phyloP scores from a whole-genome alignment of 2,113 vertebrate genomes.

The Oreochromis tanganicae region DNA sequence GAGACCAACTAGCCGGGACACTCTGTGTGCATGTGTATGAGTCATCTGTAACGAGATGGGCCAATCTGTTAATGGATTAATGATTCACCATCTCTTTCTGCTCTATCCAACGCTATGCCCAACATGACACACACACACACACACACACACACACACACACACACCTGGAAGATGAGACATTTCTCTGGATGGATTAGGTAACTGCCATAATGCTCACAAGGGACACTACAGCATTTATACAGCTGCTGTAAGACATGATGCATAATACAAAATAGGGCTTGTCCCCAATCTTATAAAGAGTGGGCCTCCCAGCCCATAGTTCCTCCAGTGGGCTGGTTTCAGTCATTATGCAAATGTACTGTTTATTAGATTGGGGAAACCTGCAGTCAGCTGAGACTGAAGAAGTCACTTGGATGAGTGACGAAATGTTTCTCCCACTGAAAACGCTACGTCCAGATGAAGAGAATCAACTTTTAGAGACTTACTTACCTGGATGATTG shows the following conservation, averaged over 20 bases:
- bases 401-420: no score
- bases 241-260: constrained; percentile 5
- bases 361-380: no score
- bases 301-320: no score
- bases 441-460: no score
- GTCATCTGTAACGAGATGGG: constrained; percentile 62
- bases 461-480: no score
- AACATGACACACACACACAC: constrained; percentile 40
- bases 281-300: no score
- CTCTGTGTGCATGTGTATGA: constrained; percentile 4
- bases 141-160: constrained; percentile 50
- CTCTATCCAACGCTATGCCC: constrained; percentile 18
- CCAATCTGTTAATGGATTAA: constrained; percentile 68
- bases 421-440: no score
- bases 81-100: constrained; percentile 46
- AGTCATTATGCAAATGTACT: no score
- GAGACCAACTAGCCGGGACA: background rate
- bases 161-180: constrained; percentile 5
- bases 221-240: constrained; percentile 23
- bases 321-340: no score
- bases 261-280: constrained; percentile 15
- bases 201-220: constrained; percentile 21
- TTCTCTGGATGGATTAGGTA: constrained; percentile 51
- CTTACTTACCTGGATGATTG: no score
- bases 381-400: no score